Evolutionary conservation across 1,140 invertebrate genomes (phyloP).

Genomic region (Bombyx mandarina): DNA sequence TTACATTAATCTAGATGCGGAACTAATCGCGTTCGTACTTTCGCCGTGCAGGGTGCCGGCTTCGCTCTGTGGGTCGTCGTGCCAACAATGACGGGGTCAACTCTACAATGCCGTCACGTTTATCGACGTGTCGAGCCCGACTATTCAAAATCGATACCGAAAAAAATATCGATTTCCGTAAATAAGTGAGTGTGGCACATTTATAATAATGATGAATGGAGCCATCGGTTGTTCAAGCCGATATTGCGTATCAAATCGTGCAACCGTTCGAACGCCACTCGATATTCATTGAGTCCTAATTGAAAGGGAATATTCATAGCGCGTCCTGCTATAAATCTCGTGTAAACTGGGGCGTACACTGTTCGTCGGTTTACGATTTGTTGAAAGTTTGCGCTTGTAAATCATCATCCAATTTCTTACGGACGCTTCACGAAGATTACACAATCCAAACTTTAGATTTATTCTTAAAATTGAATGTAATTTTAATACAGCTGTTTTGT

Average conservation of each 20-base stretch:
- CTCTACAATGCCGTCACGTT: constrained; percentile 60
- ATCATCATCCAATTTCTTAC: constrained; percentile 11
- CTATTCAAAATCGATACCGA: constrained; percentile 59
- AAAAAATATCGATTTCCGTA: constrained; percentile 72
- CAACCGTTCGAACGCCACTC: constrained; percentile 45
- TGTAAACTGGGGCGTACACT: constrained; percentile 49
- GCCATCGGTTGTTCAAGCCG: constrained; percentile 50
- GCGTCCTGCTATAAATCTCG: constrained; percentile 58
- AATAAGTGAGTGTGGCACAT: constrained; percentile 69
- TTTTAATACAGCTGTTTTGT: too few relatives aligned
- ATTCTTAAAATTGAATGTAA: too few relatives aligned
- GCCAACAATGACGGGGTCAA: constrained; percentile 56
- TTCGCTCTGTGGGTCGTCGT: constrained; percentile 37
- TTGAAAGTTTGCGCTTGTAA: constrained; percentile 17
- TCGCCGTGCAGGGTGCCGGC: constrained; percentile 27
- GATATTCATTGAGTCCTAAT: constrained; percentile 57
- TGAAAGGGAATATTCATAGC: constrained; percentile 58
- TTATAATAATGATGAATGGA: constrained; percentile 71
- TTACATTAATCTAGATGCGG: constrained; percentile 46
- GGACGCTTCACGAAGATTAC: too few relatives aligned
- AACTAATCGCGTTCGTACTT: constrained; percentile 53
- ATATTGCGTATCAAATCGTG: constrained; percentile 61
- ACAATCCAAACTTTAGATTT: too few relatives aligned
- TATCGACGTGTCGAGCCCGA: constrained; percentile 54
- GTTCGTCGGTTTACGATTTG: background rate